These are phyloP conservation scores for Drosophila neocordata DNA, from an alignment of 1,140 invertebrate species.

Conservation along the genomic window DNA sequence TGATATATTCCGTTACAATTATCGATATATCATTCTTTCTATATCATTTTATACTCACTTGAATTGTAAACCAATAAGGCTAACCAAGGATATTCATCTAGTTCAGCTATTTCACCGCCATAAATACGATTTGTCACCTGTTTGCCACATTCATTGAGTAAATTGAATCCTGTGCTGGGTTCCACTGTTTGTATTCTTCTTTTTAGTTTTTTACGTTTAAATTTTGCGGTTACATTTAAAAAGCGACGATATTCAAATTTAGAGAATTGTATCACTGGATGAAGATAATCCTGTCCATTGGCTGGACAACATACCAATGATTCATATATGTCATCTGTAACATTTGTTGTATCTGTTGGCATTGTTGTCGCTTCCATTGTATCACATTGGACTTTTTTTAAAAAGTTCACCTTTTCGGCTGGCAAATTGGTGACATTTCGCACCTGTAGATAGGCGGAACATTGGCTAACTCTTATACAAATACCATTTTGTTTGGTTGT, in stretches of 20 bases:
- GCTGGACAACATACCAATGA: conserved; percentile 74
- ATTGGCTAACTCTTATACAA: conserved; percentile 63
- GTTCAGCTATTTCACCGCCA: conserved; percentile 83
- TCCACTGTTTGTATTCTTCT: conserved; percentile 75
- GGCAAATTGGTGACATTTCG: conserved; percentile 69
- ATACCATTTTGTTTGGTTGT: conserved; percentile 53
- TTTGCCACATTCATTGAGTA: conserved; percentile 82
- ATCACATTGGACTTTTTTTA: conserved; percentile 78
- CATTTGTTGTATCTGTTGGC: background rate
- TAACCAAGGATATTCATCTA: conserved; percentile 88
- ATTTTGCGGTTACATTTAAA: conserved; percentile 62
- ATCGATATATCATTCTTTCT: background rate
- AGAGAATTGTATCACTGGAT: conserved; percentile 71
- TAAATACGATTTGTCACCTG: conserved; percentile 82
- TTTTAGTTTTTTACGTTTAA: conserved; percentile 74
- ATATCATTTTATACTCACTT: conserved; percentile 50
- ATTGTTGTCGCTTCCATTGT: conserved; percentile 20
- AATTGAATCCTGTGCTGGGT: conserved; percentile 63
- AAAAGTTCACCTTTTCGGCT: conserved; percentile 76
- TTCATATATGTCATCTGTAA: conserved; percentile 14
- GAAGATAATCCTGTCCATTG: conserved; percentile 72
- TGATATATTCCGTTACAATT: background rate
- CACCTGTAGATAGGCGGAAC: conserved; percentile 70
- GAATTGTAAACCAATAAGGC: conserved; percentile 86
- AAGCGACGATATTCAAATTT: conserved; percentile 78